Percentiles rank a stretch among this genome's conserved stretches.
Conservation (phyloP, 1,140 invertebrate genomes). For the Belonocnema kinseyi region DNA sequence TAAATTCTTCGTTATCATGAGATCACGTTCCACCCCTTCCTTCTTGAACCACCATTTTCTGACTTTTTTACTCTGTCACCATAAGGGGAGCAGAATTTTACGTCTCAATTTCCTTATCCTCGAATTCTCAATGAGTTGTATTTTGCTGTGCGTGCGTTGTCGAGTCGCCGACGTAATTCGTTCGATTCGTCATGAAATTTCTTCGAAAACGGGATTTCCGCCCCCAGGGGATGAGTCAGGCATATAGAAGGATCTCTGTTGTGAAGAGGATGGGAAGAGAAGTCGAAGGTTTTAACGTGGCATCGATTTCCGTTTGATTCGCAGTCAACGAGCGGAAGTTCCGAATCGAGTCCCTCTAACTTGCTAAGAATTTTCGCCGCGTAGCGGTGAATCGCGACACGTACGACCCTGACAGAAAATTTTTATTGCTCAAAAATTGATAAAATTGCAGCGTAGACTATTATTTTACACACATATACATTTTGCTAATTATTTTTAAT, state of each 20-base stretch:
- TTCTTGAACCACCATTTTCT: conserved; percentile 35
- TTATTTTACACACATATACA: not conserved
- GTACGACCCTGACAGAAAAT: not conserved
- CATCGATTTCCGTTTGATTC: conserved; percentile 46
- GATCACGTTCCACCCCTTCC: conserved; percentile 39
- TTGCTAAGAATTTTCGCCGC: conserved; percentile 20
- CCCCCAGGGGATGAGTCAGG: conserved; percentile 31
- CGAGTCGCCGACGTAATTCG: conserved; percentile 39
- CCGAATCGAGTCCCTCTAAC: conserved; percentile 29
- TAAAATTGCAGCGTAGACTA: not conserved
- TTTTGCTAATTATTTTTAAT: not conserved
- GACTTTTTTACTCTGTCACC: conserved; percentile 4
- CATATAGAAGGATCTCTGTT: conserved; percentile 25
- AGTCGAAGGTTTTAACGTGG: conserved; percentile 42
- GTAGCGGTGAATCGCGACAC: conserved; percentile 8
- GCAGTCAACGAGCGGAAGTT: conserved; percentile 36
- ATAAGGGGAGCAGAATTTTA: conserved; percentile 15
- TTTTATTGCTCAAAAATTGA: conserved; percentile 4
- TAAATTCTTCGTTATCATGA: conserved; percentile 52
- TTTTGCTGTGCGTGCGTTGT: conserved; percentile 33
- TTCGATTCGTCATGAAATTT: conserved; percentile 39
- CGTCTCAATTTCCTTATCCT: conserved; percentile 45
- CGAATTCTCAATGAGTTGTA: conserved; percentile 31
- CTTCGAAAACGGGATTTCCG: conserved; percentile 37
- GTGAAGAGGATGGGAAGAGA: conserved; percentile 24